Percentiles rank a stretch among this genome's conserved stretches.
Evolutionary conservation across 2,888 invertebrate species (phyloP).

Genomic region (Mythimna loreyi): DNA sequence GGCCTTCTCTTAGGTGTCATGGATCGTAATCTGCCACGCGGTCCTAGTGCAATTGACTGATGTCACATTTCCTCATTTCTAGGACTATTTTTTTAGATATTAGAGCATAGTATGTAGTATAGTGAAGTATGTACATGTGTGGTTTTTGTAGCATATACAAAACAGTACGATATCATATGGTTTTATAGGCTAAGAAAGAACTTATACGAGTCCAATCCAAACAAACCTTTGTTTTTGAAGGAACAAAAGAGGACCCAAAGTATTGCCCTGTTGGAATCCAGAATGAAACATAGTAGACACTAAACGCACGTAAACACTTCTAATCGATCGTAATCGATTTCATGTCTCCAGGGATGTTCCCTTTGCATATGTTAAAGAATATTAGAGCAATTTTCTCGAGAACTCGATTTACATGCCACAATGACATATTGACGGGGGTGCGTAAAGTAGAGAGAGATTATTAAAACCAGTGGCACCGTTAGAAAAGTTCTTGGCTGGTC

Average conservation of each 20-base stretch:
- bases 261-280: neutral
- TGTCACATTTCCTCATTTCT: too few species aligned
- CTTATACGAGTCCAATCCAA: neutral
- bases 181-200: neutral
- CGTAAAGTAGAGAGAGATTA: constrained; percentile 17
- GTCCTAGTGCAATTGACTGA: too few species aligned
- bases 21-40: too few species aligned
- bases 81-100: too few species aligned
- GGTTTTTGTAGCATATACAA: neutral
- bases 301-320: constrained; percentile 70
- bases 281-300: neutral
- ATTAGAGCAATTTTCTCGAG: constrained; percentile 84
- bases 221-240: neutral
- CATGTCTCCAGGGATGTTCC: constrained; percentile 81
- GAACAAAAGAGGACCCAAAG: neutral
- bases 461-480: constrained; percentile 67
- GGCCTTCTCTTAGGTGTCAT: too few species aligned
- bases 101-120: too few species aligned
- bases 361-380: constrained; percentile 85
- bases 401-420: constrained; percentile 83
- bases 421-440: constrained; percentile 83
- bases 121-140: too few species aligned
- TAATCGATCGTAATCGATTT: constrained; percentile 84
- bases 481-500: constrained; percentile 64
- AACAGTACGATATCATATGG: neutral